These are phyloP conservation scores for Trichacis sp. DNA, from an alignment of 2,888 invertebrate genomes.

Conservation along the genomic window DNA sequence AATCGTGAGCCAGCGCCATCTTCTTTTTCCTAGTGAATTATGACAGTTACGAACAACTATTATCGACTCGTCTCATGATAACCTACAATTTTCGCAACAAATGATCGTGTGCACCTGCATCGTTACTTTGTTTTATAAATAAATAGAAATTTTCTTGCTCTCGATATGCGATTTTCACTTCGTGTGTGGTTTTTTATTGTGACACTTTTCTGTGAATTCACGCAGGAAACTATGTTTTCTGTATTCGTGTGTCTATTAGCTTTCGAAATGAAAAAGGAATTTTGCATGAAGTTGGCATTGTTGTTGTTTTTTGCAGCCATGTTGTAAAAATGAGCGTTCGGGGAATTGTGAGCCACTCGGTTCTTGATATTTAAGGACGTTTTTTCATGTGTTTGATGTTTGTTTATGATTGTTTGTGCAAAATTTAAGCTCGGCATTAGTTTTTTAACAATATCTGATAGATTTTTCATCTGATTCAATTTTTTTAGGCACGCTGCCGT, in stretches of 20 bases:
- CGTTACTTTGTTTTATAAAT: background rate
- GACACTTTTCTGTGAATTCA: background rate
- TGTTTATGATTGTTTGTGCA: background rate
- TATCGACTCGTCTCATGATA: background rate
- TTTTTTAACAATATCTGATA: background rate
- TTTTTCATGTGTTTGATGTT: background rate
- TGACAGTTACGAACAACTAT: background rate
- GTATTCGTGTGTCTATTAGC: too few relatives aligned
- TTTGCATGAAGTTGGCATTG: background rate
- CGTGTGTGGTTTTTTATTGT: too few relatives aligned
- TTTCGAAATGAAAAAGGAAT: background rate
- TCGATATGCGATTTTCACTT: background rate
- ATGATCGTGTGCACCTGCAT: background rate
- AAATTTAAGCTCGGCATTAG: background rate
- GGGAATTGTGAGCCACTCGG: too few relatives aligned
- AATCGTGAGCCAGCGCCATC: too few relatives aligned
- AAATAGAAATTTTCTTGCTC: background rate
- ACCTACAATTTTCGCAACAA: background rate
- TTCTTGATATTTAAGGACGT: background rate
- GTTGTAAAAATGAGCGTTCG: too few relatives aligned
- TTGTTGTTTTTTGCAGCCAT: too few relatives aligned
- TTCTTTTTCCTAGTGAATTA: too few relatives aligned
- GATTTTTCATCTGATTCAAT: background rate
- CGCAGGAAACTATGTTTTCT: too few relatives aligned
- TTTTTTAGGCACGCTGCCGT: background rate